These are phyloP conservation scores for Chaetorhynchus papuensis DNA, from an alignment of 2,113 vertebrate genomes.

Conservation along the genomic window DNA sequence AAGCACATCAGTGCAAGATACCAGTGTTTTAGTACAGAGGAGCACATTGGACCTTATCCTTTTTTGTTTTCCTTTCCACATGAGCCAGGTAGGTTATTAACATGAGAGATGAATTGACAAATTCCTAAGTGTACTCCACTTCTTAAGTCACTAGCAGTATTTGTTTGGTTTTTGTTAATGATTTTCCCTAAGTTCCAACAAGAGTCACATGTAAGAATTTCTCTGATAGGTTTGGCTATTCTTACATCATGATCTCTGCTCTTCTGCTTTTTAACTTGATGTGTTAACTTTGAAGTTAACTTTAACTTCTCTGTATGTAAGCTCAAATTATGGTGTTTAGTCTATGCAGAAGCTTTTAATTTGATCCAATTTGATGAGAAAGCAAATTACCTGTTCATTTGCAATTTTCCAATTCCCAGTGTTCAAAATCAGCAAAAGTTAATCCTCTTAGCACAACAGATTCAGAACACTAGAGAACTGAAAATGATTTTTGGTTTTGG, in stretches of 20 bases:
- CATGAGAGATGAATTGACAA: neutral
- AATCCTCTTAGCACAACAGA: neutral
- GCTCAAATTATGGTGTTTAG: neutral
- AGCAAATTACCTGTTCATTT: neutral
- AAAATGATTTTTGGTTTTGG: neutral
- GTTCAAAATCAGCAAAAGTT: neutral
- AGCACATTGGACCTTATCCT: conserved; percentile 97
- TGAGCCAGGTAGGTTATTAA: conserved; percentile 88
- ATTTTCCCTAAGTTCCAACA: neutral
- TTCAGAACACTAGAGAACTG: neutral
- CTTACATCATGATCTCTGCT: neutral
- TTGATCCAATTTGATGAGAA: neutral
- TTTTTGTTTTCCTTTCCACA: conserved; percentile 98
- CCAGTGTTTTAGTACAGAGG: conserved; percentile 95
- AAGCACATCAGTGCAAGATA: conserved; percentile 96
- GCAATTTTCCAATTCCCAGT: neutral
- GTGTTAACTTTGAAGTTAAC: neutral
- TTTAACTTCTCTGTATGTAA: neutral
- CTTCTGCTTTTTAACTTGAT: neutral
- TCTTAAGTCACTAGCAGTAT: neutral
- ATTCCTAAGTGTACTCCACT: neutral
- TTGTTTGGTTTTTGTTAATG: neutral
- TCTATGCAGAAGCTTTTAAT: neutral
- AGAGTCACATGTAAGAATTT: neutral
- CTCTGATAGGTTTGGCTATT: neutral